These are phyloP conservation scores for Chaetoderma sp. DNA, from an alignment of 2,888 invertebrate genomes.

Conservation along the genomic window DNA sequence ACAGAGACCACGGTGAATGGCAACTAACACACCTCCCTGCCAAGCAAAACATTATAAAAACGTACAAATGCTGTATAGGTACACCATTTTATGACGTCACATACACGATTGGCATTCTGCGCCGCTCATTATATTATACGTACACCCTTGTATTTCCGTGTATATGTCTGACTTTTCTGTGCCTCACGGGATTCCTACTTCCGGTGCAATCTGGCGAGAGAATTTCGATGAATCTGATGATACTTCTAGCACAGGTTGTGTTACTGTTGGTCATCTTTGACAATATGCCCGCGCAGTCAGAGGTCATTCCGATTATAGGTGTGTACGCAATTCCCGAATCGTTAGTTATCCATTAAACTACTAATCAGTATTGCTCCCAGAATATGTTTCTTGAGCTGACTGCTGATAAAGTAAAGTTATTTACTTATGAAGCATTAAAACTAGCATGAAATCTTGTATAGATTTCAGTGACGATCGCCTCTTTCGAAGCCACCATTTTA, in stretches of 20 bases:
- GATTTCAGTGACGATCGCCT: too few species aligned
- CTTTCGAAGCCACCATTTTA: too few species aligned
- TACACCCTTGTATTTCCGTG: slow-evolving; percentile 3
- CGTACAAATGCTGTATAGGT: slow-evolving; percentile 1
- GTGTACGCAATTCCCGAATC: too few species aligned
- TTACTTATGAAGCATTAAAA: too few species aligned
- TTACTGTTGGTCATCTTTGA: slow-evolving; percentile 28
- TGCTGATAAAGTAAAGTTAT: too few species aligned
- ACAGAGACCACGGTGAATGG: slow-evolving; percentile 4
- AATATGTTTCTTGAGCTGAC: too few species aligned
- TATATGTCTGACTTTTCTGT: background rate
- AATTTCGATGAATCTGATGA: slow-evolving; percentile 13
- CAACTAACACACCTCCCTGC: background rate
- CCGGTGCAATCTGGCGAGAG: slow-evolving; percentile 11
- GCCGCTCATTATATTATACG: slow-evolving; percentile 1
- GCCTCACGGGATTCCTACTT: background rate
- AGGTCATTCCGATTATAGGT: slow-evolving; percentile 27
- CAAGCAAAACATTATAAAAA: background rate
- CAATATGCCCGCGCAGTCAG: slow-evolving; percentile 26
- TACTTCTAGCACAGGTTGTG: slow-evolving; percentile 24
- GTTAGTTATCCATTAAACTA: too few species aligned
- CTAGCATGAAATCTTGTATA: too few species aligned
- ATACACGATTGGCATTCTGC: background rate
- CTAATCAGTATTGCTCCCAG: too few species aligned
- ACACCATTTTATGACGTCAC: slow-evolving; percentile 1